phyloP scores from a whole-genome alignment of 2,888 invertebrate genomes.

The Apotomis betuletana region DNA sequence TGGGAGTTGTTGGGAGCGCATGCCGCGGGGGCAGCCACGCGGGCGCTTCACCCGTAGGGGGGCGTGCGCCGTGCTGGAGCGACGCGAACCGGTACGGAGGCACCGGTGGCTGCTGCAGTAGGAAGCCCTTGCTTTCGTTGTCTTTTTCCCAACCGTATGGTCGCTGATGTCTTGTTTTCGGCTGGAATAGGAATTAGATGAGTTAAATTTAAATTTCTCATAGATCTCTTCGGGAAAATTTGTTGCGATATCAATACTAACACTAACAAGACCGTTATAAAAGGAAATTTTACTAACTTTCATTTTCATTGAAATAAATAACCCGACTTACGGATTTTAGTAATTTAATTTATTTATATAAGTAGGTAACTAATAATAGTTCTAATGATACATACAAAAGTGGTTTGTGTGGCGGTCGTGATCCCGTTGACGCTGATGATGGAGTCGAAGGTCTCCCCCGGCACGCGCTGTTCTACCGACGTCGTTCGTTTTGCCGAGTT shows the following conservation, averaged over 20 bases:
- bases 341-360: too few relatives aligned
- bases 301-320: too few relatives aligned
- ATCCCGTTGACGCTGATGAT: slow-evolving; percentile 80
- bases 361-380: not conserved
- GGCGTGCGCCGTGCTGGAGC: slow-evolving; percentile 85
- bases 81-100: slow-evolving; percentile 87
- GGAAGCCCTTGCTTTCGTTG: slow-evolving; percentile 66
- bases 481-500: slow-evolving; percentile 85
- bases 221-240: too few relatives aligned
- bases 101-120: slow-evolving; percentile 83
- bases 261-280: too few relatives aligned
- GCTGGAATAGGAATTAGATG: slow-evolving; percentile 72
- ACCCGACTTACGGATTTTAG: too few relatives aligned
- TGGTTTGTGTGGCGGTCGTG: slow-evolving; percentile 89
- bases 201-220: too few relatives aligned
- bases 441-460: slow-evolving; percentile 73
- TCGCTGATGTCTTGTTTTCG: slow-evolving; percentile 89
- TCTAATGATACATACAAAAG: slow-evolving; percentile 85
- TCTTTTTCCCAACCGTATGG: slow-evolving; percentile 89
- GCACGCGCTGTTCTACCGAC: slow-evolving; percentile 68
- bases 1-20: slow-evolving; percentile 51
- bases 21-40: slow-evolving; percentile 77
- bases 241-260: too few relatives aligned
- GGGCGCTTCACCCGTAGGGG: slow-evolving; percentile 63
- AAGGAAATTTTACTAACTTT: too few relatives aligned